Base-by-base conservation (phyloP, 2,113 vertebrate species). In the Lamprologus ornatipinnis region DNA sequence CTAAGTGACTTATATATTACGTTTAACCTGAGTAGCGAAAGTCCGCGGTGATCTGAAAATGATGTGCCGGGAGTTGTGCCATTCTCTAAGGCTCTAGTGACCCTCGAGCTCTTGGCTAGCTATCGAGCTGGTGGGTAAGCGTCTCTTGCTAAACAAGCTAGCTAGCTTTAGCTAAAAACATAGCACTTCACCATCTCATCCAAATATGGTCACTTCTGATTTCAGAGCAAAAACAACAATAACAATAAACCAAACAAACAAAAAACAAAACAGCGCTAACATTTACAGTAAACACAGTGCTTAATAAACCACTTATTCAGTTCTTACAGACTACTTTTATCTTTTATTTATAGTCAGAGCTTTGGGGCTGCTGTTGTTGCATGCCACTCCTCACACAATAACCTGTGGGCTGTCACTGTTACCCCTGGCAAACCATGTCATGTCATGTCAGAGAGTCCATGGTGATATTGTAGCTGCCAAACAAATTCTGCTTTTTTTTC, bases 331-430 rank as follows among this genome's bases (percentile, higher is more conserved):
- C 23, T 49, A 31, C 9, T 28, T 78, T 10, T 31, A 19, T 75
- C 15, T 78, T 75, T 13, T 49, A 49, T 78, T 49, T 31, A 3
- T 6, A 31, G 23, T 49, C 4, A 45, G 6, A 19, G 23, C 21
- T 19, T 15, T 60, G 3, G 58, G 80, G 78, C 78, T 89, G 7
- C 87, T 86, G 84, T 79, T 88, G 57, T 80, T 86, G 83, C 88
- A 81, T 91, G 89, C 85, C 81, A 88, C 88, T 93, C 89, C 85
- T 84, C 63, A 11, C 82, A 83, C 92, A 88, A 90, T 89, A 84
- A 80, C 51, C 84, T 13, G 89, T 58, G 88, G 93, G 93, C 92
- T 90, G 93, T 93, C 91, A 86, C 85, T 28, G 63, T 91, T 84
- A 83, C 82, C 81, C 55, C 84, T 81, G 85, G 86, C 79, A 84